Percentiles rank a stretch among this genome's conserved stretches.
phyloP scores from a whole-genome alignment of 2,113 vertebrate species.

The Malurus alboscapulatus region DNA sequence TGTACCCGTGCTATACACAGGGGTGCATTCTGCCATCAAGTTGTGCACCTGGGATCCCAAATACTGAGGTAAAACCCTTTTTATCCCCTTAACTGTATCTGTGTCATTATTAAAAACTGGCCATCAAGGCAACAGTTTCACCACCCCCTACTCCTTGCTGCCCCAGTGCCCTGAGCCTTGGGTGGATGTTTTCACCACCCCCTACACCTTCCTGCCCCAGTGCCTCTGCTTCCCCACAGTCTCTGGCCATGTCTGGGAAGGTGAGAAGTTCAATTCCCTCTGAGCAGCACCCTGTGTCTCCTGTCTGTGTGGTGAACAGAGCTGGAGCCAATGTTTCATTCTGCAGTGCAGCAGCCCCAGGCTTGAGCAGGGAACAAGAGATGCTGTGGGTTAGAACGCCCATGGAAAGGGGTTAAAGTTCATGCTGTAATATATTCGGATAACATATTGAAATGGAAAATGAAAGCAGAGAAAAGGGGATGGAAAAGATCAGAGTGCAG shows the following conservation, averaged over 20 bases:
- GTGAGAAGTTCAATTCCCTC: background rate
- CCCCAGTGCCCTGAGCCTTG: background rate
- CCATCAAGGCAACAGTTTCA: no score
- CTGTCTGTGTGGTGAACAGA: background rate
- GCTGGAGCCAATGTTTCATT: background rate
- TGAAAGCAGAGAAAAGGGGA: background rate
- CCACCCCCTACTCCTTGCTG: background rate
- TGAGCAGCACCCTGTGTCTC: background rate
- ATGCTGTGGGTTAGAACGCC: background rate
- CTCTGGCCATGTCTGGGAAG: rapidly evolving
- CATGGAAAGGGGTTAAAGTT: rapidly evolving
- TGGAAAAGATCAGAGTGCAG: background rate
- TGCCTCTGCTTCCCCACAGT: background rate
- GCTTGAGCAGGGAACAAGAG: background rate
- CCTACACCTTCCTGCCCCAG: background rate
- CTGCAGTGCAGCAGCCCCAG: background rate
- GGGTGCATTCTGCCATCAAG: no score
- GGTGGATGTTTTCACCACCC: background rate
- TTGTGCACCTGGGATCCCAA: no score
- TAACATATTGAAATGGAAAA: background rate
- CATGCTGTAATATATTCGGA: background rate
- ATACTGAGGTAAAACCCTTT: no score
- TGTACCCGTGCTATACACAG: no score
- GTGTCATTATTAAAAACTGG: no score
- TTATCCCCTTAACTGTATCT: no score